A percentile compares a stretch with the other conserved stretches of the same genome.
phyloP scores from a whole-genome alignment of 2,888 invertebrate species.

The Nomada fabriciana region DNA sequence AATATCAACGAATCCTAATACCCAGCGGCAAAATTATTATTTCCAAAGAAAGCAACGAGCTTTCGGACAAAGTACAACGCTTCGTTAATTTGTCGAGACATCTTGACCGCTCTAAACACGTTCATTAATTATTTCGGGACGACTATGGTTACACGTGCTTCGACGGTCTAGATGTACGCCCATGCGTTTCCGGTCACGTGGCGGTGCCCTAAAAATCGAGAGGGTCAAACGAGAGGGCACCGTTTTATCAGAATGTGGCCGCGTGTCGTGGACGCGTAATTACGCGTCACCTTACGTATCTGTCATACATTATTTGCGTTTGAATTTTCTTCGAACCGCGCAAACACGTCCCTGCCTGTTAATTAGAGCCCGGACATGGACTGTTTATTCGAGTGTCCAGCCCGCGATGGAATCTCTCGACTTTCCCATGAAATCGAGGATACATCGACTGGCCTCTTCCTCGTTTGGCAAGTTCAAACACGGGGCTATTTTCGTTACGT shows the following conservation, averaged over 20 bases:
- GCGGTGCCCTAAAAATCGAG: slow-evolving; percentile 25
- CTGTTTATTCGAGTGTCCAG: slow-evolving; percentile 19
- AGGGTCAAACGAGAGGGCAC: slow-evolving; percentile 48
- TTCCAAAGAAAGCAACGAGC: background rate
- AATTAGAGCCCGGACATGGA: slow-evolving; percentile 30
- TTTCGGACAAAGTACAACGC: background rate
- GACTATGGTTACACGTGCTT: slow-evolving; percentile 32
- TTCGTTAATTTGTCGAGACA: background rate
- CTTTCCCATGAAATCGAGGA: slow-evolving; percentile 26
- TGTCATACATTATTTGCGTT: slow-evolving; percentile 41
- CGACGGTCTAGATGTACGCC: slow-evolving; percentile 24
- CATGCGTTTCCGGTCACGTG: slow-evolving; percentile 70
- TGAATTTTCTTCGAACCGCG: slow-evolving; percentile 47
- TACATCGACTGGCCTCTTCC: background rate
- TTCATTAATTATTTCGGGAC: slow-evolving; percentile 41
- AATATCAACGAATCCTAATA: too few species aligned
- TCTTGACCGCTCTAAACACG: slow-evolving; percentile 17
- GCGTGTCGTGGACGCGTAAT: slow-evolving; percentile 59
- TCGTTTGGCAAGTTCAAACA: slow-evolving; percentile 13
- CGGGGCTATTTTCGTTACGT: background rate
- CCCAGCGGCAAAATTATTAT: too few species aligned
- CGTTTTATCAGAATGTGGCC: slow-evolving; percentile 55
- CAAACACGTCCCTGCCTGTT: slow-evolving; percentile 47
- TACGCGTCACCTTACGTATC: slow-evolving; percentile 57
- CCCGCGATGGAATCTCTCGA: slow-evolving; percentile 31